Conservation (phyloP, 1,140 invertebrate species). For the Magallana ariakensis region DNA sequence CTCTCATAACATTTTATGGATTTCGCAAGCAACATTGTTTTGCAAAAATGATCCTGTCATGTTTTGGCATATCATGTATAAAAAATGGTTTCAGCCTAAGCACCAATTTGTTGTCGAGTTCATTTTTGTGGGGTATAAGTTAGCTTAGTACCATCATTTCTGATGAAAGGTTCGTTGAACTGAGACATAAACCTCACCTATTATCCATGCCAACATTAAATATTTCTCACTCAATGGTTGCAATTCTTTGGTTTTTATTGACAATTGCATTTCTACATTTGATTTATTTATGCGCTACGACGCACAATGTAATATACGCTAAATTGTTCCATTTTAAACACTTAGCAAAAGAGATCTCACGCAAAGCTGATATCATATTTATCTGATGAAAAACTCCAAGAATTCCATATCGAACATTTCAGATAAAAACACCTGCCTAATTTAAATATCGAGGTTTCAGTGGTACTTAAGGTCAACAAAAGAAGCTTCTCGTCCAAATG, state of each 20-base stretch:
- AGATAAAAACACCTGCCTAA: neutral
- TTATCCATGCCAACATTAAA: too few relatives aligned
- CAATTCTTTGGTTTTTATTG: neutral
- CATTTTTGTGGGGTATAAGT: too few relatives aligned
- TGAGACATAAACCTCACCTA: too few relatives aligned
- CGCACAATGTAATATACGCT: neutral
- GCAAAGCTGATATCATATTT: neutral
- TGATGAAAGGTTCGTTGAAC: too few relatives aligned
- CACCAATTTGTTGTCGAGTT: too few relatives aligned
- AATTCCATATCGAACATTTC: neutral
- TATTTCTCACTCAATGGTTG: too few relatives aligned
- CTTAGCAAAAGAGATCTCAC: neutral
- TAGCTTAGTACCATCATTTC: too few relatives aligned
- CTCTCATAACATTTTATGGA: too few relatives aligned
- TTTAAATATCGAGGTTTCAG: neutral
- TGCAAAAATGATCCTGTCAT: too few relatives aligned
- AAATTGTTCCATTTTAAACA: neutral
- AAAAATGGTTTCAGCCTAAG: too few relatives aligned
- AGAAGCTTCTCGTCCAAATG: neutral
- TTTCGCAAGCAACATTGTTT: too few relatives aligned
- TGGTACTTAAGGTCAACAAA: neutral
- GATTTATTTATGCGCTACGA: neutral
- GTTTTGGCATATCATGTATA: too few relatives aligned
- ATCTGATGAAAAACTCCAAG: constrained; percentile 1
- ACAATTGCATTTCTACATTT: neutral